Percentiles rank a stretch among this genome's conserved stretches.
Evolutionary conservation across 2,113 vertebrate genomes (phyloP).

Genomic region (Toxotes jaculatrix): DNA sequence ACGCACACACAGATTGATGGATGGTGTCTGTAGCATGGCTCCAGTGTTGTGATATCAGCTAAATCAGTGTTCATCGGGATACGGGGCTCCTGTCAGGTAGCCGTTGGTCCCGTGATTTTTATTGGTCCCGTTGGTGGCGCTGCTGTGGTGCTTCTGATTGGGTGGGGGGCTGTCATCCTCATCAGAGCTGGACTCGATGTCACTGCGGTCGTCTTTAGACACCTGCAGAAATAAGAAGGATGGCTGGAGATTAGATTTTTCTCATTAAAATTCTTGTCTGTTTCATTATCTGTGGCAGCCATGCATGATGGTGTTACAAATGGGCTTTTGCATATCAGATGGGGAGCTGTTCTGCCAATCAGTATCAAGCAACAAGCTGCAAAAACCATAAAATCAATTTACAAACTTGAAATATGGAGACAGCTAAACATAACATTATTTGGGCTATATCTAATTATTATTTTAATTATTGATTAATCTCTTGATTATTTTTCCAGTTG

Average conservation of each 20-base stretch:
- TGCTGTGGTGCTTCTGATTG: constrained; percentile 86
- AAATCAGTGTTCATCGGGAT: constrained; percentile 91
- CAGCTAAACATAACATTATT: neutral
- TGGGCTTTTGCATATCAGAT: constrained; percentile 6
- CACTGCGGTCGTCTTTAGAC: constrained; percentile 94
- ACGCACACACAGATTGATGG: constrained; percentile 62
- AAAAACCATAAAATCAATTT: constrained; percentile 28
- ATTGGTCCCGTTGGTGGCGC: constrained; percentile 91
- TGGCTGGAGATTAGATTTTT: constrained; percentile 25
- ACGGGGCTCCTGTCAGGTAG: constrained; percentile 88
- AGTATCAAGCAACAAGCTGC: constrained; percentile 12
- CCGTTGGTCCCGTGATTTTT: constrained; percentile 92
- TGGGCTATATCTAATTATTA: neutral
- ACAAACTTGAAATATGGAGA: constrained; percentile 1
- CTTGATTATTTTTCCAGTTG: neutral
- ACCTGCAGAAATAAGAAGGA: constrained; percentile 81
- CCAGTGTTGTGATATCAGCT: constrained; percentile 61
- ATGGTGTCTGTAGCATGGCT: constrained; percentile 69
- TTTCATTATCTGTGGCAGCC: constrained; percentile 48
- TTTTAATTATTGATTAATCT: neutral
- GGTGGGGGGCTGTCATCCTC: constrained; percentile 89
- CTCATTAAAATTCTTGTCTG: constrained; percentile 42
- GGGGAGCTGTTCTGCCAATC: constrained; percentile 35
- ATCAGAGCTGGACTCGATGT: constrained; percentile 97
- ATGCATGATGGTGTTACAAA: constrained; percentile 14